Evolutionary conservation across 92 coral and sea anemone genomes (phyloP).

Genomic region (Heteractis magnifica): DNA sequence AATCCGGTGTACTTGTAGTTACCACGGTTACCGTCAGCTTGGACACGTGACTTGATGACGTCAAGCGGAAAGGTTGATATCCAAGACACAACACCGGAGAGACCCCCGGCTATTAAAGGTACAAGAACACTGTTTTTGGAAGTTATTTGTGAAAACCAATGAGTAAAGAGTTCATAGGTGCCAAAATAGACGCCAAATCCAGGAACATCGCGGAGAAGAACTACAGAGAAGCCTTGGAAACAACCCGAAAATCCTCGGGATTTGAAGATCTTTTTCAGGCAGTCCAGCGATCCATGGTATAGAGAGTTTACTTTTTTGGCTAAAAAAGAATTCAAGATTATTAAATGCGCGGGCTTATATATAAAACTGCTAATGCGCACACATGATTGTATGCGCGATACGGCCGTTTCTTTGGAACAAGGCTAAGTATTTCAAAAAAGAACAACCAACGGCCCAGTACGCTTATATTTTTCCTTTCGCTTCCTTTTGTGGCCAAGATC

Average conservation of each 20-base stretch:
- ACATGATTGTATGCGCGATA: too few species aligned
- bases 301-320: slow-evolving; percentile 50
- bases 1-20: slow-evolving; percentile 64
- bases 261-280: slow-evolving; percentile 69
- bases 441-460: too few species aligned
- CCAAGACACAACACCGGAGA: slow-evolving; percentile 90
- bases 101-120: slow-evolving; percentile 79
- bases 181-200: slow-evolving; percentile 81
- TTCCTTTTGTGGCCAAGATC: too few species aligned
- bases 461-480: too few species aligned
- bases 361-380: too few species aligned
- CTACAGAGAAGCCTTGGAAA: slow-evolving; percentile 69
- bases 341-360: too few species aligned
- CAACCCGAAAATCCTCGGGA: slow-evolving; percentile 69
- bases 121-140: slow-evolving; percentile 51
- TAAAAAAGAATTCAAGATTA: slow-evolving; percentile 20
- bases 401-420: too few species aligned
- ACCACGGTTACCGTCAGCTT: slow-evolving; percentile 87
- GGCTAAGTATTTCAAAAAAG: too few species aligned
- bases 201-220: slow-evolving; percentile 77
- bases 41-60: slow-evolving; percentile 86
- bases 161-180: slow-evolving; percentile 66
- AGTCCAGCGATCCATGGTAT: slow-evolving; percentile 84
- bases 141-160: slow-evolving; percentile 40
- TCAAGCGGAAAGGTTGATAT: slow-evolving; percentile 82